A percentile compares a stretch with the other conserved stretches of the same genome.
phyloP scores from a whole-genome alignment of 2,113 vertebrate genomes.

The Noturus placidus region DNA sequence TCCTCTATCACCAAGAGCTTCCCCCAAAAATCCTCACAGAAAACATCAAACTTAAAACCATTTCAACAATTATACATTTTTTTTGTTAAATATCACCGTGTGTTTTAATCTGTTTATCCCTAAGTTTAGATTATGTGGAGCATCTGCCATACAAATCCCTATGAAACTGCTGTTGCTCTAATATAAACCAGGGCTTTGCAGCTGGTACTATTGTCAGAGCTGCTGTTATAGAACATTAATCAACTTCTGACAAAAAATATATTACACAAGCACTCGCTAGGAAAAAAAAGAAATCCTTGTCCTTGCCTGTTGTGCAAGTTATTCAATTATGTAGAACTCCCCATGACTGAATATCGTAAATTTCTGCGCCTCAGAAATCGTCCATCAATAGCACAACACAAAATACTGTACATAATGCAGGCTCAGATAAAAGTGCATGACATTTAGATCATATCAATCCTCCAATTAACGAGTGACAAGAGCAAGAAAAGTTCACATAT shows the following conservation, averaged over 20 bases:
- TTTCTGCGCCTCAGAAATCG: neutral
- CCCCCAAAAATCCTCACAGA: neutral
- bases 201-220: neutral
- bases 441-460: conserved; percentile 47
- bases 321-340: neutral
- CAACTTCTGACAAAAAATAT: neutral
- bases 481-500: conserved; percentile 65
- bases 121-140: neutral
- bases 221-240: neutral
- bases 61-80: no score
- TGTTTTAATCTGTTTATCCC: neutral
- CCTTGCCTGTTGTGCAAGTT: neutral
- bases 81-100: neutral
- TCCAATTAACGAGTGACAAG: conserved; percentile 55
- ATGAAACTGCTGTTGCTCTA: neutral
- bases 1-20: neutral
- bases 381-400: neutral
- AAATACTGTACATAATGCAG: conserved; percentile 3
- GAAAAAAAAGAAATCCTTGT: neutral
- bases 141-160: neutral
- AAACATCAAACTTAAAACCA: neutral
- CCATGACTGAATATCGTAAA: neutral
- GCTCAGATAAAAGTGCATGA: conserved; percentile 40
- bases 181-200: neutral
- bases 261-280: neutral